A percentile compares a stretch with the other conserved stretches of the same genome.
These are phyloP conservation scores for Semotilus atromaculatus DNA, from an alignment of 2,797 vertebrate species.

Conservation along the genomic window DNA sequence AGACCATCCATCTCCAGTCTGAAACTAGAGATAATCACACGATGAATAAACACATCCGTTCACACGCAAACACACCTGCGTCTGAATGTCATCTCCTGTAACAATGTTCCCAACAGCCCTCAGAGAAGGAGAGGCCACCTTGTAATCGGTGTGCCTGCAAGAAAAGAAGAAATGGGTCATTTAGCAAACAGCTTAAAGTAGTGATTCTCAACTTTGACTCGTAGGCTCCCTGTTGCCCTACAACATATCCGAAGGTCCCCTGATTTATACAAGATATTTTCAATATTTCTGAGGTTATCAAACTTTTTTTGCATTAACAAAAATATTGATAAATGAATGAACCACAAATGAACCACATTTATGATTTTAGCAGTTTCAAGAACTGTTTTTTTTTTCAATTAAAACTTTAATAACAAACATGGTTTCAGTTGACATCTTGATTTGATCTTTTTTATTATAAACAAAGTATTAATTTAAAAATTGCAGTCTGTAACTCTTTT, in stretches of 20 bases:
- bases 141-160: slow-evolving; percentile 95
- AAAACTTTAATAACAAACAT: background rate
- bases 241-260: background rate
- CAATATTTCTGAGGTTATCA: background rate
- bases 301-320: background rate
- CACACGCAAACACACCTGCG: slow-evolving; percentile 82
- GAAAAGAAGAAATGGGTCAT: background rate
- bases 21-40: background rate
- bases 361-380: background rate
- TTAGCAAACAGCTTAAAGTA: background rate
- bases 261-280: background rate
- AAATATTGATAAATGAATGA: background rate
- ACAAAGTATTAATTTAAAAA: too few species aligned
- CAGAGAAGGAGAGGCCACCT: slow-evolving; percentile 95
- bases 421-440: background rate
- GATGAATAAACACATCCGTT: background rate
- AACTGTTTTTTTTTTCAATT: background rate
- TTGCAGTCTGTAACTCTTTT: too few species aligned
- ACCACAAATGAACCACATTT: background rate
- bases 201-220: background rate
- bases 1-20: background rate
- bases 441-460: background rate
- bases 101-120: slow-evolving; percentile 98
- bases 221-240: background rate
- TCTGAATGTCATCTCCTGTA: slow-evolving; percentile 97